phyloP scores from a whole-genome alignment of 2,113 vertebrate genomes.

The Lipotes vexillifer region DNA sequence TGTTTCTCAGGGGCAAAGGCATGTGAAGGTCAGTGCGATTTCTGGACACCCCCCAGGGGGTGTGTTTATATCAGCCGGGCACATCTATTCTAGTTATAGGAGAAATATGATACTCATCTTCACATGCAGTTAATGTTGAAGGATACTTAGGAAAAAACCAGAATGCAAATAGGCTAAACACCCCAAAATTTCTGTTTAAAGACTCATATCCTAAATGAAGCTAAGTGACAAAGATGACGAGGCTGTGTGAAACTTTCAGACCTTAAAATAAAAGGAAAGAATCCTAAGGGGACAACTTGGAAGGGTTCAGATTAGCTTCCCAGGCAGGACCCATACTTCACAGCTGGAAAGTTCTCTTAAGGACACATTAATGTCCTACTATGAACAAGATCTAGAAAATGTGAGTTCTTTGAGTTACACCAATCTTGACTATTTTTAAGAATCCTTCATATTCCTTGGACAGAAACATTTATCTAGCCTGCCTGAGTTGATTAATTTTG shows the following conservation, averaged over 20 bases:
- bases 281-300: constrained; percentile 17
- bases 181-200: constrained; percentile 29
- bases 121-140: not conserved
- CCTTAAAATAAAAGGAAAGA: constrained; percentile 49
- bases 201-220: not conserved
- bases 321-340: not conserved
- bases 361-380: constrained; percentile 49
- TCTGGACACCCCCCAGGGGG: not conserved
- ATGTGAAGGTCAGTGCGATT: not conserved
- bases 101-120: not conserved
- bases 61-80: accelerated
- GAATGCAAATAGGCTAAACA: constrained; percentile 29
- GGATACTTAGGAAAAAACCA: not conserved
- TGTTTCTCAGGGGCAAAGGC: not conserved
- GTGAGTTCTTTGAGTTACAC: constrained; percentile 53
- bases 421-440: constrained; percentile 56
- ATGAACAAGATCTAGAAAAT: constrained; percentile 36
- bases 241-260: constrained; percentile 54
- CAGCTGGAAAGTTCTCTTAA: constrained; percentile 45
- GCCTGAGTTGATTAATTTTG: constrained; percentile 27
- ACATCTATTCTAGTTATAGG: not conserved
- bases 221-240: not conserved
- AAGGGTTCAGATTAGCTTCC: constrained; percentile 39
- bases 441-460: constrained; percentile 53
- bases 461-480: constrained; percentile 54